These are phyloP conservation scores for Camptogramma bilineatum DNA, from an alignment of 2,888 invertebrate genomes.

Conservation along the genomic window DNA sequence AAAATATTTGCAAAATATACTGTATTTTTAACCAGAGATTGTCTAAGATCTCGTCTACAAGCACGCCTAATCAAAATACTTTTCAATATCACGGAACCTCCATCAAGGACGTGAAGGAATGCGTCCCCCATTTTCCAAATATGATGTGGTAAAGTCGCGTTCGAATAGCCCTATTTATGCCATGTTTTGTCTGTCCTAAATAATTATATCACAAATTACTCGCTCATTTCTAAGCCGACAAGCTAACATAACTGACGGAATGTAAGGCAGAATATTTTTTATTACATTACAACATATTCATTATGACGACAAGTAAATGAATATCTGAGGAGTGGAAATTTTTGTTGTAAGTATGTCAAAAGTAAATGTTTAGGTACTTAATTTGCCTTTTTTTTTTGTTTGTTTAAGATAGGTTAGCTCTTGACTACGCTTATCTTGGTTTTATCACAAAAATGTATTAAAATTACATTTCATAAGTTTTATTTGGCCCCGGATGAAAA, in stretches of 20 bases:
- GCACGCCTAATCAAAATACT: background rate
- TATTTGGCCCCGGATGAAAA: too few relatives aligned
- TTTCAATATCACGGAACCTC: background rate
- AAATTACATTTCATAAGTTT: too few relatives aligned
- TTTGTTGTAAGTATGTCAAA: background rate
- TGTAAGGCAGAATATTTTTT: constrained; percentile 3
- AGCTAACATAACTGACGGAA: constrained; percentile 2
- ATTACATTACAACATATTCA: background rate
- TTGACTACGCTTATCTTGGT: too few relatives aligned
- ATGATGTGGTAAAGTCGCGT: constrained; percentile 4
- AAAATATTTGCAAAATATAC: too few relatives aligned
- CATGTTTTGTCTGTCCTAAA: constrained; percentile 19
- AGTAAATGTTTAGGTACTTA: background rate
- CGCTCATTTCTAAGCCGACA: constrained; percentile 11
- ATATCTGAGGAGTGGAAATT: background rate
- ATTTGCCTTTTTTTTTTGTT: too few relatives aligned
- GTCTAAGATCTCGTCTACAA: background rate
- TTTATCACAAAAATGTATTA: too few relatives aligned
- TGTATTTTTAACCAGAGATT: background rate
- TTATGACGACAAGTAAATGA: background rate
- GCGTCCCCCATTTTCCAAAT: constrained; percentile 1
- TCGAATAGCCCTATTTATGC: constrained; percentile 7
- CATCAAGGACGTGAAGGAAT: constrained; percentile 1
- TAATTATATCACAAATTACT: constrained; percentile 24
- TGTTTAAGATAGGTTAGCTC: too few relatives aligned